Evolutionary conservation across 2,888 invertebrate genomes (phyloP), one percentile per base, ranked within the genome.

Genomic region (Leistus spinibarbis): DNA sequence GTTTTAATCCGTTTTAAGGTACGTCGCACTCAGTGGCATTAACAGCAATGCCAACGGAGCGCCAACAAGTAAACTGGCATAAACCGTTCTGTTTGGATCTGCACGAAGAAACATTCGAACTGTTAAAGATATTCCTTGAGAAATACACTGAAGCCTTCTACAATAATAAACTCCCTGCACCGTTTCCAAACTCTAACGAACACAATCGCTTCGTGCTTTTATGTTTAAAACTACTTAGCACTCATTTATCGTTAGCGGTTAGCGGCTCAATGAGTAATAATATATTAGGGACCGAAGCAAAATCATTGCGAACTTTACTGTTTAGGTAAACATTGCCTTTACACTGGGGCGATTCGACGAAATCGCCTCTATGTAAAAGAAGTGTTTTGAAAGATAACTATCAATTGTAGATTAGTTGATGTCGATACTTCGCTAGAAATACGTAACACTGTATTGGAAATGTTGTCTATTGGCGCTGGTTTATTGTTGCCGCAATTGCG

Each of bases 1-100:
- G n/a, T n/a, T n/a, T n/a, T n/a, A n/a, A n/a, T n/a, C n/a, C n/a
- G n/a, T n/a, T 40, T 40, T 40, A 19, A 83, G 84, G 84, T n/a
- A 90, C 90, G 0, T 89, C 89, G 0, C 91, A 91, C 82, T 90
- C 89, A 62, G 83, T 90, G 23, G 90, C 90, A 1, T 90, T 90
- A 89, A 91, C 90, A 0, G 84, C 87, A 1, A 79, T 85, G 17
- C 87, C 88, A 0, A 80, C 82, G 7, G 87, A 87, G 79, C 85
- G 83, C 79, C 88, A 87, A 79, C 87, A 88, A 60, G 85, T 89
- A 10, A 87, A 88, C 0, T 88, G 88, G 85, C 88, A 89, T 79
- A 86, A 88, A 69, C 89, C 90, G 1, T 90, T 90, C 81, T 90
- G 90, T 83, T 85, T 90, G 75, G 90, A 91, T 81, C 84, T 90